These are phyloP conservation scores for Monoplex corrugatus DNA, from an alignment of 2,888 invertebrate species.

Conservation along the genomic window DNA sequence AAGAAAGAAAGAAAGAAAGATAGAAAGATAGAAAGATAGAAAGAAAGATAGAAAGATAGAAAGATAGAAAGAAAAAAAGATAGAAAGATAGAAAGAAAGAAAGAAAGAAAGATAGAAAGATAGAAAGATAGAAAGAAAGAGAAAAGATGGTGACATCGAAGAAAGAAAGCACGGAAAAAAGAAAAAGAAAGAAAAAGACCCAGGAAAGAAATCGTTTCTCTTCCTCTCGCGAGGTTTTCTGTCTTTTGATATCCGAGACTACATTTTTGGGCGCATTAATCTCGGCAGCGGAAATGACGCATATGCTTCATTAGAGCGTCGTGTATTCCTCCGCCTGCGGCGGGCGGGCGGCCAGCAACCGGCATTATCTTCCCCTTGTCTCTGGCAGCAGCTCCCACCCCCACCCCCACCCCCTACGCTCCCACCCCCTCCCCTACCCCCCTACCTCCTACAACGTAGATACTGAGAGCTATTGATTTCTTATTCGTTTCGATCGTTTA, in stretches of 20 bases:
- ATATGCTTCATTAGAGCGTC: conserved; percentile 38
- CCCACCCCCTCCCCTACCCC: no score
- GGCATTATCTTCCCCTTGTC: conserved; percentile 39
- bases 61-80: conserved; percentile 14
- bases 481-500: conserved; percentile 19
- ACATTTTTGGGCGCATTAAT: conserved; percentile 38
- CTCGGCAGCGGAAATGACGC: conserved; percentile 41
- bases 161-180: neutral
- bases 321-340: conserved; percentile 33
- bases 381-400: neutral
- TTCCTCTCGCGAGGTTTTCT: conserved; percentile 30
- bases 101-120: neutral
- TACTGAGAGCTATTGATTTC: conserved; percentile 22
- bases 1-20: no score
- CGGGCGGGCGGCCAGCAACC: neutral
- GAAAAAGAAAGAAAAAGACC: neutral
- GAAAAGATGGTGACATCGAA: neutral
- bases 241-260: conserved; percentile 39
- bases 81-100: neutral
- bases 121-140: neutral
- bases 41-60: neutral
- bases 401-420: neutral
- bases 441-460: neutral
- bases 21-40: neutral
- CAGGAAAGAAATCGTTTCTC: conserved; percentile 29